Evolutionary conservation across 1,140 invertebrate genomes (phyloP).

Genomic region (Hyles vespertilio): DNA sequence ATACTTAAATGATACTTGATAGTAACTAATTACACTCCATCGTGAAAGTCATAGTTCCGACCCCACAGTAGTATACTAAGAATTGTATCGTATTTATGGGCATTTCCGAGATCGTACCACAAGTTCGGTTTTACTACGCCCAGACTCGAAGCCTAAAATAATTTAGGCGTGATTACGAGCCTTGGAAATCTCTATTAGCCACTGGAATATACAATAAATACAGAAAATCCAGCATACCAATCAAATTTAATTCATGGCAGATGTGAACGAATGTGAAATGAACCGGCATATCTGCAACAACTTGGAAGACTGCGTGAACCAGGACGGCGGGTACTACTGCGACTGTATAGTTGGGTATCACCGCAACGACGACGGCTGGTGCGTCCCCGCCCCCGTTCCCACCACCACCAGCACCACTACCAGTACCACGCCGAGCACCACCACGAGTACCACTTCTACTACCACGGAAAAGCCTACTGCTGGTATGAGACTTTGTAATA

Average conservation of each 20-base stretch:
- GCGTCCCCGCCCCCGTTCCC: constrained; percentile 28
- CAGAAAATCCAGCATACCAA: neutral
- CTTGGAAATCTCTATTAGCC: too few species aligned
- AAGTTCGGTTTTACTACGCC: too few species aligned
- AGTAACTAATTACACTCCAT: too few species aligned
- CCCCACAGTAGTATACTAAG: too few species aligned
- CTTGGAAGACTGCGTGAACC: constrained; percentile 89
- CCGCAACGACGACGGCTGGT: constrained; percentile 50
- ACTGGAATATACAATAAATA: too few species aligned
- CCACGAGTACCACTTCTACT: constrained; percentile 28
- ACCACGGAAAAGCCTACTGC: constrained; percentile 16
- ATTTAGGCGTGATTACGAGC: too few species aligned
- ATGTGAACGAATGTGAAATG: constrained; percentile 92
- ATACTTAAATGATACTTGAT: too few species aligned
- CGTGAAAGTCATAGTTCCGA: too few species aligned
- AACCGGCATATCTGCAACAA: constrained; percentile 88
- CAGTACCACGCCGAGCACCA: constrained; percentile 23
- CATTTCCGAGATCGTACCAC: too few species aligned
- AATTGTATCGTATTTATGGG: too few species aligned
- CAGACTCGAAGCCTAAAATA: too few species aligned
- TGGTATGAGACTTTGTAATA: constrained; percentile 3
- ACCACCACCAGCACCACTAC: constrained; percentile 18
- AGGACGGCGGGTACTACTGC: constrained; percentile 69
- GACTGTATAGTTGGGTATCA: constrained; percentile 67
- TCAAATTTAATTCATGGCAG: constrained; percentile 71